Evolutionary conservation across 2,797 vertebrate species (phyloP).

Genomic region (Xenentodon cancila): DNA sequence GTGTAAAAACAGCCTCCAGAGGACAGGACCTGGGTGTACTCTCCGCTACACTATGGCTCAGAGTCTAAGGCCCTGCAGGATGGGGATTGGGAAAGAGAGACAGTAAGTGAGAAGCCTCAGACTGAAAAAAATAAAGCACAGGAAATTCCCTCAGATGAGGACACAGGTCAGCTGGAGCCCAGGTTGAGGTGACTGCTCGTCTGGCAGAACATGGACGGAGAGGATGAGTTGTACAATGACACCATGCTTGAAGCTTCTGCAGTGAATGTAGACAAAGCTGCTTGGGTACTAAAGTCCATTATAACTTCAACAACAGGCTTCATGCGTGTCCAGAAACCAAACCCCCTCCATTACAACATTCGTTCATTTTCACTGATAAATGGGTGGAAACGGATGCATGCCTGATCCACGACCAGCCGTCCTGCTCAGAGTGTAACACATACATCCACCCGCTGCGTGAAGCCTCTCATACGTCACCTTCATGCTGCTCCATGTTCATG

Average conservation of each 20-base stretch:
- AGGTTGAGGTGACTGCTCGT: slow-evolving; percentile 22
- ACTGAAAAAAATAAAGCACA: slow-evolving; percentile 46
- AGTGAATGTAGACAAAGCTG: slow-evolving; percentile 33
- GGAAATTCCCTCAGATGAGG: slow-evolving; percentile 35
- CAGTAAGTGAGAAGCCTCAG: slow-evolving; percentile 90
- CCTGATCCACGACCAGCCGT: slow-evolving; percentile 41
- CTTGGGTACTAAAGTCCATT: slow-evolving; percentile 31
- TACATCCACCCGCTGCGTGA: slow-evolving; percentile 24
- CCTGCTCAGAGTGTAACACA: slow-evolving; percentile 33
- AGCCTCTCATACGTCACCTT: slow-evolving; percentile 29
- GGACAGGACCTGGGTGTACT: slow-evolving; percentile 99
- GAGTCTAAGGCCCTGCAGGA: slow-evolving; percentile 91
- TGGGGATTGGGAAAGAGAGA: slow-evolving; percentile 92
- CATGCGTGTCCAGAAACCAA: slow-evolving; percentile 30
- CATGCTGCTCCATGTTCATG: slow-evolving; percentile 12
- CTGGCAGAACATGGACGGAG: neutral
- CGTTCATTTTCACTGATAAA: slow-evolving; percentile 50
- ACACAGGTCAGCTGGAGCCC: slow-evolving; percentile 12
- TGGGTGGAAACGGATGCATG: slow-evolving; percentile 49
- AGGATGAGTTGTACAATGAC: slow-evolving; percentile 13
- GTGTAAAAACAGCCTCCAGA: slow-evolving; percentile 91
- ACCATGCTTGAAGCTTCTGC: slow-evolving; percentile 12
- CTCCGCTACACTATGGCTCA: slow-evolving; percentile 97
- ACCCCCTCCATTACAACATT: slow-evolving; percentile 43
- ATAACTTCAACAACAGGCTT: slow-evolving; percentile 10